Evolutionary conservation across 2,797 vertebrate species (phyloP).

Genomic region (Chelidonichthys spinosus): DNA sequence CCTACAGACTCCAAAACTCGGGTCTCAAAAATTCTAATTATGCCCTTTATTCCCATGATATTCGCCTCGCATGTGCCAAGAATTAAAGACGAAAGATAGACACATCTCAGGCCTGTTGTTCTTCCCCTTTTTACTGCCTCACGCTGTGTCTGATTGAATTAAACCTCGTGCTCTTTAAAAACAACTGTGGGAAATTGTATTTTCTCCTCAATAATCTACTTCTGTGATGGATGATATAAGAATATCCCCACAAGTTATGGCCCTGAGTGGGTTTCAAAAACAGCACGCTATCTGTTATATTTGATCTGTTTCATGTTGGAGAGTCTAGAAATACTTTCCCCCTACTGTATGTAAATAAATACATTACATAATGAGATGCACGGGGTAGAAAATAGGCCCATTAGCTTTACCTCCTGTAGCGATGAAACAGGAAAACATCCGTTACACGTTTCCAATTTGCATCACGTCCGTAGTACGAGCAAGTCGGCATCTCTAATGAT

Average conservation of each 20-base stretch:
- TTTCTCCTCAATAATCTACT: constrained; percentile 59
- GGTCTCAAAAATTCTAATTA: constrained; percentile 41
- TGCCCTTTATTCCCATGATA: constrained; percentile 42
- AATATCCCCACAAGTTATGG: constrained; percentile 19
- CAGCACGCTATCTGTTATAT: constrained; percentile 15
- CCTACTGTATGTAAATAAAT: constrained; percentile 8
- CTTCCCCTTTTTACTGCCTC: constrained; percentile 3
- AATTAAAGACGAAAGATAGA: constrained; percentile 28
- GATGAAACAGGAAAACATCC: background rate
- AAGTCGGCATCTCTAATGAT: constrained; percentile 24
- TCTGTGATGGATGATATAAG: constrained; percentile 40
- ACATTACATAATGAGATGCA: background rate
- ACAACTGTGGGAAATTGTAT: constrained; percentile 40
- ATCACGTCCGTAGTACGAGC: constrained; percentile 3
- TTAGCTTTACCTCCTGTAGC: constrained; percentile 5
- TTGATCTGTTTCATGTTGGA: constrained; percentile 25
- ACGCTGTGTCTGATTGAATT: constrained; percentile 54
- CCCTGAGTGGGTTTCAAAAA: constrained; percentile 17
- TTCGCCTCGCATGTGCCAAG: constrained; percentile 27
- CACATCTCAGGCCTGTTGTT: constrained; percentile 23
- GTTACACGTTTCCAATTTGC: constrained; percentile 19
- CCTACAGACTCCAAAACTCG: constrained; percentile 22
- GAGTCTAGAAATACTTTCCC: constrained; percentile 12
- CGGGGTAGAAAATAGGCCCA: constrained; percentile 5
- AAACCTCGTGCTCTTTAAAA: constrained; percentile 55